phyloP scores from a whole-genome alignment of 2,888 invertebrate genomes.

The Melipona bicolor region DNA sequence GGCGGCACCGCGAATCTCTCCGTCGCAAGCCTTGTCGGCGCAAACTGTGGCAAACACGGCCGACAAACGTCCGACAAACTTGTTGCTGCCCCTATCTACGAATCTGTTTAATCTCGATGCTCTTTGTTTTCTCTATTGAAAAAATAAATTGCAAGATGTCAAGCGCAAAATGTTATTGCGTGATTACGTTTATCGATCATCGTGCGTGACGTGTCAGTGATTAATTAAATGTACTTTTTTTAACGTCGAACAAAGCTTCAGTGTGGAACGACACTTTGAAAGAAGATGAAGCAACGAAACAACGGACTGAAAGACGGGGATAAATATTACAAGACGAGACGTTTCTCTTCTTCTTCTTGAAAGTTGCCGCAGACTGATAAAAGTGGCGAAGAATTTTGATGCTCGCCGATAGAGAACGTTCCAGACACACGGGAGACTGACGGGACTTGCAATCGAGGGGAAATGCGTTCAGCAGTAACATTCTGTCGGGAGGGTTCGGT shows the following conservation, averaged over 20 bases:
- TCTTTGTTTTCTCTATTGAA: neutral
- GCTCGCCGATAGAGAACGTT: conserved; percentile 71
- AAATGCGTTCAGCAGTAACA: conserved; percentile 72
- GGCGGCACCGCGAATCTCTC: conserved; percentile 40
- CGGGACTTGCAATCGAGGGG: conserved; percentile 77
- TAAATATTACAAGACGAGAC: neutral
- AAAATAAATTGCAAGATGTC: neutral
- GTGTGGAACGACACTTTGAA: no score
- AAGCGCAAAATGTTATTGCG: no score
- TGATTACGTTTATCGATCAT: neutral
- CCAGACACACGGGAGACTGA: conserved; percentile 74
- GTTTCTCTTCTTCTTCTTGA: conserved; percentile 16
- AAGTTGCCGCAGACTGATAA: conserved; percentile 45
- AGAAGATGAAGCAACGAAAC: no score
- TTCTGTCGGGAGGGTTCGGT: conserved; percentile 79
- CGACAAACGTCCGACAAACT: neutral
- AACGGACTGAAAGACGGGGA: no score
- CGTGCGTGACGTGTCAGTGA: neutral
- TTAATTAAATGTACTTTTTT: no score
- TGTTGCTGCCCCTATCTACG: neutral
- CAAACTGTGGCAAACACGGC: neutral
- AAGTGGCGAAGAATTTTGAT: conserved; percentile 63
- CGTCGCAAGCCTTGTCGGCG: neutral
- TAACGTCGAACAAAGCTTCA: no score
- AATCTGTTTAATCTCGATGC: neutral